Conservation (phyloP, 2,888 invertebrate genomes). For the Pelosia muscerda region DNA sequence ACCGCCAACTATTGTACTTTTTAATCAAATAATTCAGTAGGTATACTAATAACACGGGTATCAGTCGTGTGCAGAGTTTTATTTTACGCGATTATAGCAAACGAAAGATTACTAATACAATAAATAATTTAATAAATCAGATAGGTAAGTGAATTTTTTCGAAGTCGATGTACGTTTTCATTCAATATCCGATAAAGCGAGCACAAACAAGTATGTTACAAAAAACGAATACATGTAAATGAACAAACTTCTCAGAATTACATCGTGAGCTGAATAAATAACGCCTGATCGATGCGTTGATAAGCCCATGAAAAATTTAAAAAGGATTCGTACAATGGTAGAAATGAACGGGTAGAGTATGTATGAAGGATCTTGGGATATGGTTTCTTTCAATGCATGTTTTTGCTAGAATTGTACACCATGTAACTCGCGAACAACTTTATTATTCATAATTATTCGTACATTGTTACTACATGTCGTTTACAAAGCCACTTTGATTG, state of each 20-base stretch:
- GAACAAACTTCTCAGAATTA: conserved; percentile 79
- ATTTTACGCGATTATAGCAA: conserved; percentile 15
- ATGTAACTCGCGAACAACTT: conserved; percentile 68
- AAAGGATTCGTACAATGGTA: conserved; percentile 70
- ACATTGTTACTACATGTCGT: conserved; percentile 37
- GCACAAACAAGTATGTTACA: conserved; percentile 73
- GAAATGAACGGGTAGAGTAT: conserved; percentile 66
- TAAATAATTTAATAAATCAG: conserved; percentile 32
- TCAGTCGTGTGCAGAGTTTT: conserved; percentile 1
- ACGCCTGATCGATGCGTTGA: conserved; percentile 80
- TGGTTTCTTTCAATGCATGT: conserved; percentile 70
- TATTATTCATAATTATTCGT: conserved; percentile 62
- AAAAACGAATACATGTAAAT: conserved; percentile 79
- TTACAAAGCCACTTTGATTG: conserved; percentile 60
- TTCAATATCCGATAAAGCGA: conserved; percentile 71
- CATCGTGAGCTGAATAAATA: conserved; percentile 81
- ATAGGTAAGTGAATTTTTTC: conserved; percentile 51
- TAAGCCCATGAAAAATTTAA: conserved; percentile 80
- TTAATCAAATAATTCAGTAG: conserved; percentile 34
- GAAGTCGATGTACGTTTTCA: conserved; percentile 58
- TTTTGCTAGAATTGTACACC: conserved; percentile 65
- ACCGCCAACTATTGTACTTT: conserved; percentile 25
- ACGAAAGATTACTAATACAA: conserved; percentile 18
- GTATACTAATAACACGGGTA: conserved; percentile 31
- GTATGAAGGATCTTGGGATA: conserved; percentile 66